Base-by-base conservation (phyloP, 1,140 invertebrate genomes). In the Zaprionus davidi region DNA sequence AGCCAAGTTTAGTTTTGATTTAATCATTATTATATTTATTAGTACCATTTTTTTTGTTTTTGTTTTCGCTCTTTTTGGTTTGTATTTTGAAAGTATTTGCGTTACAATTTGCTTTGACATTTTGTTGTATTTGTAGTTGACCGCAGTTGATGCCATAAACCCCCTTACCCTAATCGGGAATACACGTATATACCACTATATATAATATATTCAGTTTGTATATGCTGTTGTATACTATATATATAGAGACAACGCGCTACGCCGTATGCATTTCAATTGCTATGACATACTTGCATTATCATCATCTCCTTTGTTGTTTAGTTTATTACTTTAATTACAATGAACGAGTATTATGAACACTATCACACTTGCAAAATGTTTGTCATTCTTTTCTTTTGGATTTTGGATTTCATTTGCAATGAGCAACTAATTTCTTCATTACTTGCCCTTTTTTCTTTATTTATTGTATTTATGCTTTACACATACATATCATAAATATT, bases 351-450 rank as follows among this genome's bases (percentile, higher is more conserved):
- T 90, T 84, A 90, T 90, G 81, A 90, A 85, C 85, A 84, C 85
- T 90, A 90, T 90, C 85, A 90, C 85, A 90, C 85, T 90, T 90
- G 83, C 70, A 90, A 90, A 90, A 87, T 88, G 84, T 87, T 75
- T 82, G 22, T 58, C 22, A 22, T 46, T 76, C 41, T 55, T 62
- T 66, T 58, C 51, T 66, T 60, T 60, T 65, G 22, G 22, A 7
- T 66, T 62, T 78, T 62, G 55, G 67, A 57, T 56, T 72, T 71
- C 64, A 28, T 82, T 76, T 76, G 84, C 77, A 73, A 73, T 84
- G 81, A 79, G 74, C 82, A 78, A 84, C 69, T 88, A 84, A 73
- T 81, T 70, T 26, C 81, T 46, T 17, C 9, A 5, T 15, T 78
- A 76, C 87, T 63, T 81, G 68, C 58, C 70, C 49, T 62, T 57